Evolutionary conservation across 2,888 invertebrate species (phyloP).

Genomic region (Xanthia icteritia): DNA sequence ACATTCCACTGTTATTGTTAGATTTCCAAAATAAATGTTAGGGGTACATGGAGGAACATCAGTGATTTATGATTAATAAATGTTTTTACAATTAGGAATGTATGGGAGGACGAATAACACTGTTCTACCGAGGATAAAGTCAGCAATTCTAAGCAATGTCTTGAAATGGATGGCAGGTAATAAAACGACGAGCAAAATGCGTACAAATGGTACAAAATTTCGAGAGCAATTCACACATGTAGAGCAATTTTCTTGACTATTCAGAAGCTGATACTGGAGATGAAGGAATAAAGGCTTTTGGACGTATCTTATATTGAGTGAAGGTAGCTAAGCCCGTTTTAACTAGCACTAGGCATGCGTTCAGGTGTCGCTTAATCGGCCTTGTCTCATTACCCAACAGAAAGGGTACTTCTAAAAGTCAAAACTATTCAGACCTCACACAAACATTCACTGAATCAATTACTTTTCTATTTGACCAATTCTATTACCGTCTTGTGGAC

Average conservation of each 20-base stretch:
- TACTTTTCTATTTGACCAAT: conserved; percentile 19
- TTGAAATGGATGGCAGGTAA: conserved; percentile 17
- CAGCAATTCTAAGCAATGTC: conserved; percentile 18
- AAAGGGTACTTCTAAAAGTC: neutral
- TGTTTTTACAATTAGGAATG: conserved; percentile 15
- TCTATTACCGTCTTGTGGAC: neutral
- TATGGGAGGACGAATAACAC: neutral
- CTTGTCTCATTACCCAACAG: neutral
- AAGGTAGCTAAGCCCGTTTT: neutral
- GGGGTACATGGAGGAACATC: neutral
- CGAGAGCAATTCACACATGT: conserved; percentile 13
- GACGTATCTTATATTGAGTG: neutral
- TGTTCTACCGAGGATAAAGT: neutral
- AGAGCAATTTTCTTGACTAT: conserved; percentile 13
- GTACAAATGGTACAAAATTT: conserved; percentile 11
- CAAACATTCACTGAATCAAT: conserved; percentile 18
- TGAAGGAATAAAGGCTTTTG: neutral
- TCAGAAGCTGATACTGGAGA: neutral
- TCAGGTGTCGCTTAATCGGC: neutral
- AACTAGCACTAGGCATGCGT: neutral
- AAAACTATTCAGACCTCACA: neutral
- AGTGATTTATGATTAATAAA: conserved; percentile 18
- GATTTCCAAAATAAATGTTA: conserved; percentile 27
- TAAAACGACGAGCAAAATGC: conserved; percentile 20
- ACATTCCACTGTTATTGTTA: conserved; percentile 31